These are phyloP conservation scores for Agrilus planipennis DNA, from an alignment of 1,140 invertebrate species.

Conservation along the genomic window DNA sequence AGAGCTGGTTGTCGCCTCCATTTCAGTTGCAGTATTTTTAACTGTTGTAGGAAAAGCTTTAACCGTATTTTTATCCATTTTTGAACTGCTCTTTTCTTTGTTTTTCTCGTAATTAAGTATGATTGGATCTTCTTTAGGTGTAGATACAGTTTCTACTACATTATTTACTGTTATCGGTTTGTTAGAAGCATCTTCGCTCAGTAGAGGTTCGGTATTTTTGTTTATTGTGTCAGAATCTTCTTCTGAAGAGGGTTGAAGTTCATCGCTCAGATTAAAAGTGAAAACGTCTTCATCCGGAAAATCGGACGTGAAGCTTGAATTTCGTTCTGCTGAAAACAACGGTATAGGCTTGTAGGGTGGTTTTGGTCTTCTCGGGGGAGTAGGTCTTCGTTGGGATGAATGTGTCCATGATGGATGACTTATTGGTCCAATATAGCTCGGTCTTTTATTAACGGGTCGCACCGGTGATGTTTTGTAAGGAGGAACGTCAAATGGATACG, in stretches of 20 bases:
- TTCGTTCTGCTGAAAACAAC: conserved; percentile 19
- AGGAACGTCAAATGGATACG: conserved; percentile 58
- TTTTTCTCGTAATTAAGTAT: conserved; percentile 27
- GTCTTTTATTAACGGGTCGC: conserved; percentile 37
- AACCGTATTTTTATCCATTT: conserved; percentile 23
- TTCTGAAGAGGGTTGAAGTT: conserved; percentile 14
- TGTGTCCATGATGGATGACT: conserved; percentile 43
- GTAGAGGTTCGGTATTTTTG: conserved; percentile 4
- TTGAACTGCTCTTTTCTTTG: conserved; percentile 26
- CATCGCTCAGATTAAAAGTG: conserved; percentile 26
- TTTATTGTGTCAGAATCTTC: not conserved
- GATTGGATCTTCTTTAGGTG: no score
- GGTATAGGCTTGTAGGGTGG: conserved; percentile 44
- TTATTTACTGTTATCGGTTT: not conserved
- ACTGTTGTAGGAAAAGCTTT: conserved; percentile 4
- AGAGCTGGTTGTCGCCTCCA: not conserved
- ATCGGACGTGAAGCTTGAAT: conserved; percentile 26
- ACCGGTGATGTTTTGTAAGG: conserved; percentile 35
- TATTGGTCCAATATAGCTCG: conserved; percentile 43
- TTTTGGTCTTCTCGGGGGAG: conserved; percentile 27
- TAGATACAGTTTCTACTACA: conserved; percentile 12
- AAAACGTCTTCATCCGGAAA: conserved; percentile 28
- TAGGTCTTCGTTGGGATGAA: conserved; percentile 32
- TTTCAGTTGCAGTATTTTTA: not conserved
- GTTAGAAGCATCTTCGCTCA: not conserved